Evolutionary conservation across 2,797 vertebrate genomes (phyloP).

Genomic region (Stomatorhinus walkeri): DNA sequence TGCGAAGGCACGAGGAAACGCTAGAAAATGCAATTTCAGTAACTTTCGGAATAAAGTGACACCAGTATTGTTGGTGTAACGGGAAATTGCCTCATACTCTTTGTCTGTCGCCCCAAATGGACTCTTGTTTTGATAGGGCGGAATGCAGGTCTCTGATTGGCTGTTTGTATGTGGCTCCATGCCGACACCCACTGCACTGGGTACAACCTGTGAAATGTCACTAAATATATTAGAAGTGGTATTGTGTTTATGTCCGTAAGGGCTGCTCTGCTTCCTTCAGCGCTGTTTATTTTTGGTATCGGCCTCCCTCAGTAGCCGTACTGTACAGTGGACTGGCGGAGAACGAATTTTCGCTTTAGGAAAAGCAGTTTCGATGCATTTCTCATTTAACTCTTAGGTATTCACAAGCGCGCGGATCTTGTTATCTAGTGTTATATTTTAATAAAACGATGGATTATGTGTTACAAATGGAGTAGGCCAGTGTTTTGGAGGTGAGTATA

Average conservation of each 20-base stretch:
- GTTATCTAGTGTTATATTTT: not conserved
- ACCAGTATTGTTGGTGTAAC: not conserved
- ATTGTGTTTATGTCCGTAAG: constrained; percentile 3
- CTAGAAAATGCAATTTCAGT: not conserved
- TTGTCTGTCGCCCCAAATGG: not conserved
- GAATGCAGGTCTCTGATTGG: not conserved
- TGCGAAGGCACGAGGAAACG: not conserved
- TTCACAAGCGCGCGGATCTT: not conserved
- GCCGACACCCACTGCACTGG: not conserved
- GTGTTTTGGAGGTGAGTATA: not conserved
- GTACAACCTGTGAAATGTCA: not conserved
- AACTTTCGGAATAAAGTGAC: not conserved
- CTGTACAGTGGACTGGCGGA: constrained; percentile 15
- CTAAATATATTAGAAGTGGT: not conserved
- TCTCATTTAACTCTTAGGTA: not conserved
- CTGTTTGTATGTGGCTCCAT: not conserved
- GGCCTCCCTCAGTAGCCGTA: constrained; percentile 61
- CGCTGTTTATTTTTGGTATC: constrained; percentile 68
- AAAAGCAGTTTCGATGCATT: not conserved
- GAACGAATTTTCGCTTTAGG: not conserved
- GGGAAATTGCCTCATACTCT: not conserved
- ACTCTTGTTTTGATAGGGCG: not conserved
- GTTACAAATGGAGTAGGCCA: not conserved
- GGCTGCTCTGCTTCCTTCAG: constrained; percentile 35
- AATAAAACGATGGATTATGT: not conserved